Evolutionary conservation across 1,140 invertebrate species (phyloP).

Genomic region (Leucophenga varia): DNA sequence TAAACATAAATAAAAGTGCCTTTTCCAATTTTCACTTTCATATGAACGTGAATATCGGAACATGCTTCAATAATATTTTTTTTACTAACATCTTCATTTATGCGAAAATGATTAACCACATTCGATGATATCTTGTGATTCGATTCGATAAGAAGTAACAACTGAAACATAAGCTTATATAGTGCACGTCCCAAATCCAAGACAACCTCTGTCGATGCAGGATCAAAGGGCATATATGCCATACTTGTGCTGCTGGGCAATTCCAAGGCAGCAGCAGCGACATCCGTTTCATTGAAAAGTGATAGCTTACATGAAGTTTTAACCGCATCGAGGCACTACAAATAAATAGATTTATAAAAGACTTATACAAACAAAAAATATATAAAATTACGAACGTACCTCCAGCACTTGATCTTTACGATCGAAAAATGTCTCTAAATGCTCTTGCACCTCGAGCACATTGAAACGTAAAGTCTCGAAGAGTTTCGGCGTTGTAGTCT

Average conservation of each 20-base stretch:
- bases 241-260: conserved; percentile 37
- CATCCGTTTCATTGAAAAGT: conserved; percentile 65
- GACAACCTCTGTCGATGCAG: conserved; percentile 60
- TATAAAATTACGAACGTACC: conserved; percentile 59
- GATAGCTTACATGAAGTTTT: conserved; percentile 76
- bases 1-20: neutral
- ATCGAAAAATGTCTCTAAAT: conserved; percentile 92
- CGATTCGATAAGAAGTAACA: conserved; percentile 86
- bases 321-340: conserved; percentile 71
- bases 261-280: conserved; percentile 44
- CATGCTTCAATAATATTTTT: neutral
- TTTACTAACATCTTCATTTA: conserved; percentile 50
- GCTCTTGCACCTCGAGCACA: conserved; percentile 92
- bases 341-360: conserved; percentile 8
- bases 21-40: neutral
- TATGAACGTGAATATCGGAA: neutral
- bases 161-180: conserved; percentile 93
- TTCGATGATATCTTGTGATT: conserved; percentile 84
- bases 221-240: conserved; percentile 50
- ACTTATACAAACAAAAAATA: conserved; percentile 7
- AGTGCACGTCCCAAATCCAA: conserved; percentile 78
- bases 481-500: conserved; percentile 64
- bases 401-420: conserved; percentile 86
- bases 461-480: conserved; percentile 82
- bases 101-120: conserved; percentile 56